Base-by-base conservation (phyloP, 2,888 invertebrate genomes). In the Heliconius charithonia region DNA sequence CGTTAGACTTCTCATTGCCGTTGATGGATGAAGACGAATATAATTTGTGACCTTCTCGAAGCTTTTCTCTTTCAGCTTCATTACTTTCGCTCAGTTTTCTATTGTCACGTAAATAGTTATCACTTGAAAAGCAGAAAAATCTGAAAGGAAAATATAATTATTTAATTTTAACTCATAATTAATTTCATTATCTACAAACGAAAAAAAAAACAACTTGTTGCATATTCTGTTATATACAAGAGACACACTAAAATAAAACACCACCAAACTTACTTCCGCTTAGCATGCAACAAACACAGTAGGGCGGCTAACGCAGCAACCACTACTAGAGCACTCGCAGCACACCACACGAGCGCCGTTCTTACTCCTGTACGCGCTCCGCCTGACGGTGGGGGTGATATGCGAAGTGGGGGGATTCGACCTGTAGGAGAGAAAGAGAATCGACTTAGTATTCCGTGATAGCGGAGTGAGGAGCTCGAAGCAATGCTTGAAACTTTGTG, bases 1-100 rank as follows among this genome's bases (percentile, higher is more conserved):
- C 95, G 81, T 95, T 95, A 0, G 94, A 94, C 83, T 95, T 95
- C 83, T 95, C 95, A 81, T 95, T 95, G n/a, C 95, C 94, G 77
- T 95, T 95, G 82, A 95, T 95, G 25, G 95, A 95, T 0, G 95
- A 95, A 3, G 95, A 95, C 0, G 95, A 95, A 82, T 95, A 95
- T 1, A 95, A 85, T 77, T 95, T 95, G 82, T 95, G 95, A 79
- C 94, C 95, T 79, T 95, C 95, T 84, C 95, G 85, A 0, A 95
- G 86, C 83, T 95, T 95, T 83, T 95, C 95, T 56, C 95, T 86
- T 82, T 95, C 95, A 0, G 95, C 93, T 82, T 95, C 95, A 81
- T 95, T 95, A 83, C 95, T 95, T 82, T 95, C 95, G 79, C 95
- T 95, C 25, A 95, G 86, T 81, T 95, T 95, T 76, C 95, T 89